Conservation (phyloP, 2,797 vertebrate species). For the Bradypus variegatus region DNA sequence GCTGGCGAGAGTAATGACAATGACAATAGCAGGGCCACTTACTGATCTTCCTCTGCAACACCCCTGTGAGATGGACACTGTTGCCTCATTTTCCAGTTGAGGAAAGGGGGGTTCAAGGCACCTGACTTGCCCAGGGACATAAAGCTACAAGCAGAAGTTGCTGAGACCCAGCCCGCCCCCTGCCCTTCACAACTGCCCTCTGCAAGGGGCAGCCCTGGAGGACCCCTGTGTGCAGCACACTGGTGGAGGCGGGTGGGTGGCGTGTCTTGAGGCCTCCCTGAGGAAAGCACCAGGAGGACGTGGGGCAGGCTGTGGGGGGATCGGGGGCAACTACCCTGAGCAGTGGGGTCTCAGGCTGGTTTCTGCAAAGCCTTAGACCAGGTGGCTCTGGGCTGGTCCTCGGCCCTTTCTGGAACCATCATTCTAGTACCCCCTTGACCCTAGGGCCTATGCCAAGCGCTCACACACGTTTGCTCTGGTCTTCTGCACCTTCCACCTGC, state of each 20-base stretch:
- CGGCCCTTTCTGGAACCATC: background rate
- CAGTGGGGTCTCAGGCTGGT: background rate
- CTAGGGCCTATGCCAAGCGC: background rate
- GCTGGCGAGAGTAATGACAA: background rate
- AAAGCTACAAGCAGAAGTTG: fast-evolving
- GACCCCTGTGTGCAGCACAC: background rate
- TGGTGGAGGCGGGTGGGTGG: background rate
- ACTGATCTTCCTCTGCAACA: too few species aligned
- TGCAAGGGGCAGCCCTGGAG: too few species aligned
- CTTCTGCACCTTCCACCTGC: fast-evolving
- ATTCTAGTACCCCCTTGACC: fast-evolving
- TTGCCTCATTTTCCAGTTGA: fast-evolving
- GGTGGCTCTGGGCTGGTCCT: background rate
- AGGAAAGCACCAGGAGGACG: background rate
- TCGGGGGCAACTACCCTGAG: background rate
- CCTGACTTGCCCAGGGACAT: background rate
- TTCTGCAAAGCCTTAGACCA: background rate
- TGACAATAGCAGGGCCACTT: background rate
- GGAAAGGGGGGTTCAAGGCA: background rate
- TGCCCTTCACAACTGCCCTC: background rate
- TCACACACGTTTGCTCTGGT: too few species aligned
- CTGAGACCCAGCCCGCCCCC: background rate
- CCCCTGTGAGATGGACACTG: background rate
- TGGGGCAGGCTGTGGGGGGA: too few species aligned
- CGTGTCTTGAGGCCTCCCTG: background rate